These are phyloP conservation scores for Hylaeus volcanicus DNA, from an alignment of 1,140 invertebrate species.

Conservation along the genomic window DNA sequence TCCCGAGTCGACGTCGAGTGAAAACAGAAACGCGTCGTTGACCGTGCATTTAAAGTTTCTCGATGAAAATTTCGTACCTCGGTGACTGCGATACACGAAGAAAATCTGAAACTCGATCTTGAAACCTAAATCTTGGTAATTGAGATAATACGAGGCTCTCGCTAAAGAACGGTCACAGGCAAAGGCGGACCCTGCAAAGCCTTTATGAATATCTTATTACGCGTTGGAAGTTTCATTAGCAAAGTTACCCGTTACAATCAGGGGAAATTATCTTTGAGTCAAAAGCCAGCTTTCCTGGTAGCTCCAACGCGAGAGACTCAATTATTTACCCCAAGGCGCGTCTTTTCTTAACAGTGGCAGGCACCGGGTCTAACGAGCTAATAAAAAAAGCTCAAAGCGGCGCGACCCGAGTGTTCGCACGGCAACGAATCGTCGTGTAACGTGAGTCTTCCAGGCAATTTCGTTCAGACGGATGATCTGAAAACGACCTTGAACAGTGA, in stretches of 20 bases:
- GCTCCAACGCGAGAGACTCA: neutral
- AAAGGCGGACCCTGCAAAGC: neutral
- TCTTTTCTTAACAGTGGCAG: neutral
- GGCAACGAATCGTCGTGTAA: neutral
- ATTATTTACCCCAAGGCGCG: neutral
- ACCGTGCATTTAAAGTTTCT: neutral
- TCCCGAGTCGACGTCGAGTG: neutral
- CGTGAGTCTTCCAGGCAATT: neutral
- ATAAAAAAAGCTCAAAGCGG: neutral
- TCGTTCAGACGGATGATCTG: neutral
- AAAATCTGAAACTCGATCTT: neutral
- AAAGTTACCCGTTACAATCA: slow-evolving; percentile 11
- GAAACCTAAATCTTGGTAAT: neutral
- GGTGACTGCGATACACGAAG: neutral
- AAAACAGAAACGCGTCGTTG: neutral
- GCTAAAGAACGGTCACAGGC: neutral
- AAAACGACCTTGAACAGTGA: neutral
- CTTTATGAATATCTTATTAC: slow-evolving; percentile 18
- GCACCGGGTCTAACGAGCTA: neutral
- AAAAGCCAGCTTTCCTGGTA: neutral
- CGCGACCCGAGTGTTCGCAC: neutral
- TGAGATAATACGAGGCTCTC: neutral
- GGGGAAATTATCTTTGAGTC: slow-evolving; percentile 14
- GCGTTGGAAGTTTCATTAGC: slow-evolving; percentile 15
- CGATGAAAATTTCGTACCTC: no score